Base-by-base conservation (phyloP, 2,797 vertebrate species). In the Microctenopoma stevenorrisi region DNA sequence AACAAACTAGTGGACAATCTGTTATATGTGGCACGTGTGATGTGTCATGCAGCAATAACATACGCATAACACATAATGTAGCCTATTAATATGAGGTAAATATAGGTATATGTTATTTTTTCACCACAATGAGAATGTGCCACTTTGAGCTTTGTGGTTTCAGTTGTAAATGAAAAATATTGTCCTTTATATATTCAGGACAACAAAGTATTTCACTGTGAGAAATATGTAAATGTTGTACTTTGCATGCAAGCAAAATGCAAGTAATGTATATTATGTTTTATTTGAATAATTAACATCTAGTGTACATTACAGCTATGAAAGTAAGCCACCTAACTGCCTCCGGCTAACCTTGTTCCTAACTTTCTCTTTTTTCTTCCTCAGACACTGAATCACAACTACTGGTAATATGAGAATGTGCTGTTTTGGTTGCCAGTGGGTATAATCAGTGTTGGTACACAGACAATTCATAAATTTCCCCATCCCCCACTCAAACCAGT, bases 361-460 rank as follows among this genome's bases (percentile, higher is more conserved):
- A 44, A 65, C 76, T 63, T 28, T 54, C 11, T 15, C 53, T 14
- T 44, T n/a, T 54, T 37, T 42, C 22, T n/a, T 4, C 26, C 25
- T 64, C 14, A 62, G 62, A 68, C 51, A 52, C 44, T 79, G 74
- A 82, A 65, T 83, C 72, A 84, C 60, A 57, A 52, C 64, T 71
- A 58, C 48, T 63, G 51, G 74, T 85, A 78, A 71, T 71, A 74
- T 76, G 49, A 72, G 49, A 85, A 74, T 83, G 82, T 82, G 68
- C 56, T 76, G 30, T 86, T 83, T 83, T 48, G 11, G 65, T 72
- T 50, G 69, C 82, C 72, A 71, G 44, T 12, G 50, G 83, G 81
- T 69, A 54, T 62, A 77, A 81, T 86, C 74, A 74, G 74, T 56
- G 46, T 79, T 67, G 72, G 74, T 60, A 76, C 64, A 77, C 64